phyloP scores from a whole-genome alignment of 1,140 invertebrate species.

The Eumaeus atala region DNA sequence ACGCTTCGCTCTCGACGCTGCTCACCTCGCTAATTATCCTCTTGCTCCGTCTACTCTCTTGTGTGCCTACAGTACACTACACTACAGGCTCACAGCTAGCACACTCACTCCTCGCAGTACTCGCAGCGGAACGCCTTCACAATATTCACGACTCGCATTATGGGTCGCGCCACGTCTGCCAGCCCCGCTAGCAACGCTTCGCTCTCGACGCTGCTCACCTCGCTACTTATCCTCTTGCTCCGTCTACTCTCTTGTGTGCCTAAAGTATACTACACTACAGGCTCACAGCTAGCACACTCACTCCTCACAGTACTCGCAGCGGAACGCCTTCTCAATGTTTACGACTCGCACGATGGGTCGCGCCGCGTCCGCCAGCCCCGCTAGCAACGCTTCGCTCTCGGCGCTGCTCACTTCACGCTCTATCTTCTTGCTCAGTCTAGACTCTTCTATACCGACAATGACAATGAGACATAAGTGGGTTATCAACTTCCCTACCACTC shows the following conservation, averaged over 20 bases:
- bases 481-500: too few relatives aligned
- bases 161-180: slow-evolving; percentile 32
- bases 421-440: slow-evolving; percentile 31
- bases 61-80: too few relatives aligned
- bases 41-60: too few relatives aligned
- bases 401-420: slow-evolving; percentile 28
- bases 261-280: too few relatives aligned
- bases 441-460: slow-evolving; percentile 25
- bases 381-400: slow-evolving; percentile 35
- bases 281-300: slow-evolving; percentile 32
- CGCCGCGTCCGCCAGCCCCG: slow-evolving; percentile 34
- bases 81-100: too few relatives aligned
- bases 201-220: too few relatives aligned
- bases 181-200: slow-evolving; percentile 35
- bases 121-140: slow-evolving; percentile 71
- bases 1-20: too few relatives aligned
- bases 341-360: slow-evolving; percentile 44
- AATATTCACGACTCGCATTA: slow-evolving; percentile 49
- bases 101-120: slow-evolving; percentile 69
- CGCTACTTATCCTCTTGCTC: too few relatives aligned
- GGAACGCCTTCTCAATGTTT: slow-evolving; percentile 62
- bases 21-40: too few relatives aligned
- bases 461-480: too few relatives aligned
- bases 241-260: too few relatives aligned
- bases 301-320: slow-evolving; percentile 74